Base-by-base conservation (phyloP, 2,113 vertebrate species). In the Baryphthengus martii region DNA sequence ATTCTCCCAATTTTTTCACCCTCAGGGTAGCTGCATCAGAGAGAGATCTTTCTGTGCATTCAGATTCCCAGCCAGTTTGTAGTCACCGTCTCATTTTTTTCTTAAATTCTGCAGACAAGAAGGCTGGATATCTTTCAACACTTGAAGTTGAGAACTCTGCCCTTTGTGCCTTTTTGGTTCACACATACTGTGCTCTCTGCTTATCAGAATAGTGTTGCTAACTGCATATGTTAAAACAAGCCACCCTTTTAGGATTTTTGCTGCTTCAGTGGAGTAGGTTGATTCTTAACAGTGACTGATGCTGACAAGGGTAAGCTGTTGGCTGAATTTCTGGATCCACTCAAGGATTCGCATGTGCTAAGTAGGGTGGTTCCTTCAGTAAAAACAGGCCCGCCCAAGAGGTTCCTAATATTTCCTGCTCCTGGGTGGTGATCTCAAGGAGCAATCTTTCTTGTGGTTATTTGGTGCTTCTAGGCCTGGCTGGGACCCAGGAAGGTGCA, bases 371-470 rank as follows among this genome's bases (percentile, higher is more conserved):
- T 50, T 90, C 58, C 72, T 92, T 56, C 66, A 78, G 40, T 49
- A 89, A 67, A 90, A 84, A 86, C 88, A 89, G 90, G 37, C 68
- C 90, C 29, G 49, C 93, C 83, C 86, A 85, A 62, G 45, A 77
- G 73, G 88, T 62, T 89, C 7, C 6, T 26, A 10, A 6, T 67
- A 33, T 74, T 93, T 94, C 76, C 92, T 94, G 58, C 88, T 96
- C 33, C 70, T 94, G 92, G 88, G 83, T 94, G 93, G 90, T 88
- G 93, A 96, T 96, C 90, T 90, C 39, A 53, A 58, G 45, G 28
- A 93, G 4, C 39, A 61, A 84, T 94, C 90, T 95, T 75, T 78
- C 61, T 82, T 94, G 95, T 70, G 83, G 86, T 95, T 94, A 55
- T 65, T 87, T 81, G 49, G 37, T 84, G 86, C 90, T 96, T 89